Percentiles rank a stretch among this genome's conserved stretches.
Conservation (phyloP, 2,888 invertebrate species). For the Seira musarum region DNA sequence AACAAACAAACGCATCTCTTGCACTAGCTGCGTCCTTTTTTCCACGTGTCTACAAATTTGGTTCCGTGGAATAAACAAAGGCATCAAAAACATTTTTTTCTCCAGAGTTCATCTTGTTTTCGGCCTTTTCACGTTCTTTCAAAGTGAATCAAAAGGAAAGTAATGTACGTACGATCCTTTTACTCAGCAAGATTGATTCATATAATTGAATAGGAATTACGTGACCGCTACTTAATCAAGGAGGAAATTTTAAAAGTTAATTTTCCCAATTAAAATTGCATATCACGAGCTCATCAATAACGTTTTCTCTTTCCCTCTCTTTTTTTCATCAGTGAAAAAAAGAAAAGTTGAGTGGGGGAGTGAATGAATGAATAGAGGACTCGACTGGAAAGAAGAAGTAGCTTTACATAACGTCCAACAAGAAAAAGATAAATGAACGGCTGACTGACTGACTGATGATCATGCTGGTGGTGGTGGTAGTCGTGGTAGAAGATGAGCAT, state of each 20-base stretch:
- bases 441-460: too few relatives aligned
- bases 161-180: too few relatives aligned
- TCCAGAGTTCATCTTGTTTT: too few relatives aligned
- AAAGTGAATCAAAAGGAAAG: too few relatives aligned
- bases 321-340: background rate
- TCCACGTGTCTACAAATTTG: too few relatives aligned
- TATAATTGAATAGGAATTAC: conserved; percentile 35
- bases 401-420: conserved; percentile 24
- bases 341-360: conserved; percentile 14
- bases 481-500: conserved; percentile 2
- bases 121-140: too few relatives aligned
- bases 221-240: conserved; percentile 50
- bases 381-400: background rate
- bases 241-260: conserved; percentile 44
- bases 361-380: background rate
- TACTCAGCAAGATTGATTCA: too few relatives aligned
- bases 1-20: too few relatives aligned
- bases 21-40: too few relatives aligned
- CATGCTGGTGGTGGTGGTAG: conserved; percentile 32
- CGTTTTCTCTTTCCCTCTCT: conserved; percentile 21
- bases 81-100: too few relatives aligned
- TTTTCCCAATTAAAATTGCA: conserved; percentile 55
- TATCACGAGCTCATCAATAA: conserved; percentile 54
- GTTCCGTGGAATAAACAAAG: too few relatives aligned
- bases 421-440: conserved; percentile 54